Percentiles rank a stretch among this genome's conserved stretches.
Conservation (phyloP, 2,113 vertebrate genomes). For the Sceloporus tristichus region DNA sequence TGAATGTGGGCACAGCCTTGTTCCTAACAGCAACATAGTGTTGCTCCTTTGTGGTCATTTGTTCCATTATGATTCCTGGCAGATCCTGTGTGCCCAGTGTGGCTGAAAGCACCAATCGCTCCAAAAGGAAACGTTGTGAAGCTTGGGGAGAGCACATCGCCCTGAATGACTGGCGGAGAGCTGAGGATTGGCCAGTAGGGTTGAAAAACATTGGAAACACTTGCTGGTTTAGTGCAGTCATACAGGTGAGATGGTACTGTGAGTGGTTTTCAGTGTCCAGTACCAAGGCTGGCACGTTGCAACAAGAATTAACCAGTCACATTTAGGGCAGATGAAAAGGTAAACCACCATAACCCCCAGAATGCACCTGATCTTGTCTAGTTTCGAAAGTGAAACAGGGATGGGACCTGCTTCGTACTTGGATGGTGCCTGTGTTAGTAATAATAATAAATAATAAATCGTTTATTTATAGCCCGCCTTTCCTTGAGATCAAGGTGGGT, state of each 20-base stretch:
- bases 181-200: slow-evolving; percentile 91
- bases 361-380: too few species aligned
- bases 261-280: not conserved
- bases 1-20: accelerated
- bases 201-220: slow-evolving; percentile 97
- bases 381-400: too few species aligned
- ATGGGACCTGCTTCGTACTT: too few species aligned
- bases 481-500: too few species aligned
- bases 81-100: slow-evolving; percentile 82
- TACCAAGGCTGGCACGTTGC: not conserved
- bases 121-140: slow-evolving; percentile 93
- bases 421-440: too few species aligned
- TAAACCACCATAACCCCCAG: too few species aligned
- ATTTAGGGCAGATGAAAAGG: too few species aligned
- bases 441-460: too few species aligned
- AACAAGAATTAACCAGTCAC: too few species aligned
- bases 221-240: slow-evolving; percentile 98
- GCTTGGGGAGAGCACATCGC: slow-evolving; percentile 85
- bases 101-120: slow-evolving; percentile 82
- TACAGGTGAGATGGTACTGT: slow-evolving; percentile 84
- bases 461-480: too few species aligned
- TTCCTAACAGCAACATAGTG: accelerated
- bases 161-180: slow-evolving; percentile 89
- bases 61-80: not conserved
- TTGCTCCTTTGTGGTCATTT: accelerated